Conservation (phyloP, 2,888 invertebrate species). For the Leucoptera coffeella region DNA sequence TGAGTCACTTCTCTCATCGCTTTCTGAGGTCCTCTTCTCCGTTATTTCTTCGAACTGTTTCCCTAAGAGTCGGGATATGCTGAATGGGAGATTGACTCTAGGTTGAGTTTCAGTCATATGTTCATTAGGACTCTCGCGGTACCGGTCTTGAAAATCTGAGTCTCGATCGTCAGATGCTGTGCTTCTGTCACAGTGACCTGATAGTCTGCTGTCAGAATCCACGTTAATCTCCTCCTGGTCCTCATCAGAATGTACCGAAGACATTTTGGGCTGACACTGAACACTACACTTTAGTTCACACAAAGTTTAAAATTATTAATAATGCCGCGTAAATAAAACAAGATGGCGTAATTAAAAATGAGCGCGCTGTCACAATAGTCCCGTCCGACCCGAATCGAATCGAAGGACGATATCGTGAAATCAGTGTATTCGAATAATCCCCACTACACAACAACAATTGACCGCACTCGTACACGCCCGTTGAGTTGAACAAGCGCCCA, state of each 20-base stretch:
- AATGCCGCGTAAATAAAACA: neutral
- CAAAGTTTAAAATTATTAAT: no score
- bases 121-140: constrained; percentile 40
- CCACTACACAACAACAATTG: constrained; percentile 39
- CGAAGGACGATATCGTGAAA: constrained; percentile 32
- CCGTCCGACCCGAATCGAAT: constrained; percentile 36
- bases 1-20: constrained; percentile 46
- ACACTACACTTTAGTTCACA: no score
- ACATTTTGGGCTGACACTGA: constrained; percentile 34
- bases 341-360: constrained; percentile 5
- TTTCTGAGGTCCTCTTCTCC: constrained; percentile 43
- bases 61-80: constrained; percentile 75
- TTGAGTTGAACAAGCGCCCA: constrained; percentile 51
- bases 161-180: constrained; percentile 49
- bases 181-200: constrained; percentile 43
- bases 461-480: constrained; percentile 49
- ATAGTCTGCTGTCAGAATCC: constrained; percentile 58
- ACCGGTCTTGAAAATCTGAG: constrained; percentile 46
- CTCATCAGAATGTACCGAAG: constrained; percentile 53
- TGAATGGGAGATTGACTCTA: constrained; percentile 64
- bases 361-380: constrained; percentile 33
- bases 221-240: constrained; percentile 65
- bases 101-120: constrained; percentile 46
- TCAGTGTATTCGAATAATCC: constrained; percentile 41
- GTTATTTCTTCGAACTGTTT: constrained; percentile 63